Percentiles rank a stretch among this genome's conserved stretches.
Evolutionary conservation across 2,888 invertebrate species (phyloP).

Genomic region (Plusia festucae): DNA sequence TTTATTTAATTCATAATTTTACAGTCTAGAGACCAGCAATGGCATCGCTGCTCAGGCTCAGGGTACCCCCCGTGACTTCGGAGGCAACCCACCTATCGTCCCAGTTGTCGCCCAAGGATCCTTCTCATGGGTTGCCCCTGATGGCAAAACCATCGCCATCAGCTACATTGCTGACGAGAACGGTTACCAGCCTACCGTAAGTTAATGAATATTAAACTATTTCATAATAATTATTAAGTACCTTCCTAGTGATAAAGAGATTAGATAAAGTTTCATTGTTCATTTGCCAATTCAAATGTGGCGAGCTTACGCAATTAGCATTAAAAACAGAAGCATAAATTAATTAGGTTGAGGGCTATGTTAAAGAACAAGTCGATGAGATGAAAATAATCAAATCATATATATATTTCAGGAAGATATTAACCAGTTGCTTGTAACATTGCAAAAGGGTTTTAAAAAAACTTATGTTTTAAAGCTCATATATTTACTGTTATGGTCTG

Average conservation of each 20-base stretch:
- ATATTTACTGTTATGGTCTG: too few relatives aligned
- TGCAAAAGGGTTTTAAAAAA: background rate
- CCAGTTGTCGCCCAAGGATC: constrained; percentile 85
- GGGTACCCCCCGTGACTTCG: constrained; percentile 87
- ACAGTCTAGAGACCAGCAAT: constrained; percentile 90
- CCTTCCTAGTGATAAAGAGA: too few relatives aligned
- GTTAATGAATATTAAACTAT: constrained; percentile 25
- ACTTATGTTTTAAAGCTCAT: too few relatives aligned
- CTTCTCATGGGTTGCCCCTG: constrained; percentile 89
- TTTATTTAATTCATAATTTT: constrained; percentile 40
- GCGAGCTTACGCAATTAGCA: constrained; percentile 1
- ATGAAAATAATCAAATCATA: background rate
- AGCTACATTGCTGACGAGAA: constrained; percentile 91
- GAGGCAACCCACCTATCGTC: constrained; percentile 77
- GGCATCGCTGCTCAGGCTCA: constrained; percentile 90
- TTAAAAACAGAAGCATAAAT: background rate
- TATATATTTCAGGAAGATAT: constrained; percentile 1
- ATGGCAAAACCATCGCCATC: constrained; percentile 90
- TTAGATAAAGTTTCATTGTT: too few relatives aligned
- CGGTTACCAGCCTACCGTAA: constrained; percentile 91
- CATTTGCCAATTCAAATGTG: constrained; percentile 14
- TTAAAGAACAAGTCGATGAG: background rate
- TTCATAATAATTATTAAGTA: too few relatives aligned
- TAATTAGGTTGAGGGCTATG: background rate
- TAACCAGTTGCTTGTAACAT: constrained; percentile 8